Base-by-base conservation (phyloP, 2,797 vertebrate genomes). In the Steatocranus sp. region DNA sequence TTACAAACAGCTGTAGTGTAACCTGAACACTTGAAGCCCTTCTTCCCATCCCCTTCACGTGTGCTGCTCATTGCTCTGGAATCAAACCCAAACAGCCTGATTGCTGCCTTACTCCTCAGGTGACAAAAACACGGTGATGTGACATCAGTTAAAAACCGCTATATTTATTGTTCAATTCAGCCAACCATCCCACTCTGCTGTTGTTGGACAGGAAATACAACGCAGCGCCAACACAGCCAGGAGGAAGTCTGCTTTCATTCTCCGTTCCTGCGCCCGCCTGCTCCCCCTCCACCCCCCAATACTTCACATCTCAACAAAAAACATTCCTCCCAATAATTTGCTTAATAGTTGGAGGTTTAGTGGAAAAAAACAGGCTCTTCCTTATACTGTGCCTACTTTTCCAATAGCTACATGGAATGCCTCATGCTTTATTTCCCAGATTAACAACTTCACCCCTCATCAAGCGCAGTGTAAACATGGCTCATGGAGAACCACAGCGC, bases 361-460 rank as follows among this genome's bases (percentile, higher is more conserved):
- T 84, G 83, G 85, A 8, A 2, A 73, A 63, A 20, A 63, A 38
- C 56, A 11, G 30, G 2, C 49, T 27, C 36, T 54, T 50, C 61
- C 54, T 58, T 50, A 36, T 18, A 8, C 23, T 79, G 51, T 63
- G 27, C 53, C 83, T 85, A 74, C 80, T 56, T 93, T 88, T 93
- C 90, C 78, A 86, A 93, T 80, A 89, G 92, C 86, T 84, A 86
- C 20, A 68, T 88, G 90, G 93, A 96, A 95, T 90, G 92, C 88
- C 86, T 92, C 79, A 82, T 91, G 92, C 83, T 93, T 94, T 93
- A 94, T 93, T 94, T 94, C 89, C 89, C 87, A 91, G 92, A 95
- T 96, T 93, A 95, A 94, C 93, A 92, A 92, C 91, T 94, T 94
- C 92, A 92, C 93, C 91, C 92, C 92, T 96, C 95, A 95, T 96